Evolutionary conservation across 2,113 vertebrate species (phyloP), one percentile per base, ranked within the genome.

Genomic region (Tenebrosternarchus preto): DNA sequence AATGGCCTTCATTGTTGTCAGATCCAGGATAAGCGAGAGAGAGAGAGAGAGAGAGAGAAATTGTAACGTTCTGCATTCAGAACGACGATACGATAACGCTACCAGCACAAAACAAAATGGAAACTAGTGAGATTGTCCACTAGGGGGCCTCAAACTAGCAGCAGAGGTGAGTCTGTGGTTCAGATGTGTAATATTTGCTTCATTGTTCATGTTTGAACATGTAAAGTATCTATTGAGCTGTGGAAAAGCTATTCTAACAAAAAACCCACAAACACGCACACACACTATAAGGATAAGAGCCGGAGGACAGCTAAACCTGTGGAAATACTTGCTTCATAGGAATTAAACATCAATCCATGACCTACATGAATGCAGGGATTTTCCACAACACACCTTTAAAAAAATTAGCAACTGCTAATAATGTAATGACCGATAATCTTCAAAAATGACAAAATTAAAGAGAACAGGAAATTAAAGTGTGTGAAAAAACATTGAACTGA

Each of bases 111-210:
- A 12, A 50, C 43, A 50, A 15, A 12, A 50, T 9, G 12, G 12
- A 68, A 0, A 20, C 17, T 22, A 4, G 39, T 15, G 6, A 4
- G 55, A 17, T n/a, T 61, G 31, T 80, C 83, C 89, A 86, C 61
- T 82, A 88, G 88, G 64, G 88, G 90, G 59, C 85, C 85, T 71
- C 43, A 68, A 53, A 43, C 2, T 22, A n/a, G 7, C 33, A 24
- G 19, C 7, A 20, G 17, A 17, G 5, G 17, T 19, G 61, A 4
- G 27, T 64, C 61, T 64, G 61, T 64, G 43, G 39, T 27, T 17
- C 5, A 5, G 8, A 53, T 53, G 29, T 73, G n/a, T 20, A 50
- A 50, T 50, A 15, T 50, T 50, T 50, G 31, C 29, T 12, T 27
- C 36, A 66, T 31, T 33, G 17, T 6, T 77, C 75, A 17, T 17